Conservation (phyloP, 2,797 vertebrate species). For the Onychomys torridus region DNA sequence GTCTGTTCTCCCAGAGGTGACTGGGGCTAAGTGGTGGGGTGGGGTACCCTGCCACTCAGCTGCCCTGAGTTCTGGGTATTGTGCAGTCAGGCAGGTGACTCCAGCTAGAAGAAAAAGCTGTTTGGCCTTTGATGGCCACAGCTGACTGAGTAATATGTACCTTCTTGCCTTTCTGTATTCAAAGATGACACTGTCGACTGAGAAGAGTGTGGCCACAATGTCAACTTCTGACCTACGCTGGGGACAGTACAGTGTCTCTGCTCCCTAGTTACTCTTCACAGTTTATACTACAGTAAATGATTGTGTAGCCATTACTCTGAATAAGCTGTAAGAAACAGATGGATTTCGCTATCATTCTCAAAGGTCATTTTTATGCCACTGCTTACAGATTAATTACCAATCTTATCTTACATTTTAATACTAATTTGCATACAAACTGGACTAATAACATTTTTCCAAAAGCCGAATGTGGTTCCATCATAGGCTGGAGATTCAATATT, state of each 20-base stretch:
- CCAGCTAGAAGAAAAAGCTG: background rate
- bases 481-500: background rate
- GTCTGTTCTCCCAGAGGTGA: conserved; percentile 39
- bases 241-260: background rate
- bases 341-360: background rate
- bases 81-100: background rate
- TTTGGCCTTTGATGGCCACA: conserved; percentile 59
- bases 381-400: background rate
- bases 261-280: background rate
- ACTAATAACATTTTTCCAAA: background rate
- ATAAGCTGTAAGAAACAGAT: background rate
- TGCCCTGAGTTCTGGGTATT: background rate
- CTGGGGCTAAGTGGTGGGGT: conserved; percentile 56
- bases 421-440: background rate
- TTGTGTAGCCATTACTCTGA: background rate
- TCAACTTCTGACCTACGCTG: background rate
- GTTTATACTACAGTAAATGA: background rate
- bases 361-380: background rate
- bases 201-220: background rate
- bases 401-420: background rate
- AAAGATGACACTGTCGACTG: background rate
- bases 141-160: background rate
- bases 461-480: background rate
- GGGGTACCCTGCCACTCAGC: background rate
- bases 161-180: conserved; percentile 55